A percentile compares a stretch with the other conserved stretches of the same genome.
Evolutionary conservation across 2,797 vertebrate genomes (phyloP).

Genomic region (Siniperca obscura): DNA sequence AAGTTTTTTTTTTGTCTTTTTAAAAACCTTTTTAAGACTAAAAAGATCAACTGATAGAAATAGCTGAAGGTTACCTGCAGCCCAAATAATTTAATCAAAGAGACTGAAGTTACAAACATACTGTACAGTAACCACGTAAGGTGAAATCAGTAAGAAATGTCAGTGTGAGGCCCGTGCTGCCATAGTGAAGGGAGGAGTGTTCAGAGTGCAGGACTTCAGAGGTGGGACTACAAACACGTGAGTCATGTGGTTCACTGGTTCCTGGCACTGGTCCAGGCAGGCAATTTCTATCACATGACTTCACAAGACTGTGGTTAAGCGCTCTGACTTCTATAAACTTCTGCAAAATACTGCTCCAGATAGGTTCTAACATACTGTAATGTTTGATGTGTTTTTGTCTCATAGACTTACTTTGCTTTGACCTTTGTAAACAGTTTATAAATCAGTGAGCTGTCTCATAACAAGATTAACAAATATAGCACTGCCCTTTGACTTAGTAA

Average conservation of each 20-base stretch:
- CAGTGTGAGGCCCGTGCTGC: not conserved
- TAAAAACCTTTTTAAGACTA: not conserved
- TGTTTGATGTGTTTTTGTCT: not conserved
- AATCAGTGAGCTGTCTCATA: not conserved
- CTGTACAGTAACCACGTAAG: not conserved
- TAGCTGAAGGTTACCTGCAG: not conserved
- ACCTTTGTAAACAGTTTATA: not conserved
- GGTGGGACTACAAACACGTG: slow-evolving; percentile 10
- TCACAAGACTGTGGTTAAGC: slow-evolving; percentile 43
- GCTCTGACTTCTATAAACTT: not conserved
- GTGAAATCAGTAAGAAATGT: not conserved
- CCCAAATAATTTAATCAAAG: not conserved
- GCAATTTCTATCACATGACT: slow-evolving; percentile 68
- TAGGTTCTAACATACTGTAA: not conserved
- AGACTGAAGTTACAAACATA: not conserved
- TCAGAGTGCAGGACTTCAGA: not conserved
- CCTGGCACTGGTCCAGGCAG: slow-evolving; percentile 31
- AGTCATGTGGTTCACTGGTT: slow-evolving; percentile 40
- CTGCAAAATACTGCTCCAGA: not conserved
- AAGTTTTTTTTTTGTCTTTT: not conserved
- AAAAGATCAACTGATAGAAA: not conserved
- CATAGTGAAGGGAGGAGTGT: not conserved
- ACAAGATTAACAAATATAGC: not conserved
- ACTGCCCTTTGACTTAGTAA: not conserved
- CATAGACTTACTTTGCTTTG: too few relatives aligned